Evolutionary conservation across 2,113 vertebrate genomes (phyloP).

Genomic region (Solea senegalensis): DNA sequence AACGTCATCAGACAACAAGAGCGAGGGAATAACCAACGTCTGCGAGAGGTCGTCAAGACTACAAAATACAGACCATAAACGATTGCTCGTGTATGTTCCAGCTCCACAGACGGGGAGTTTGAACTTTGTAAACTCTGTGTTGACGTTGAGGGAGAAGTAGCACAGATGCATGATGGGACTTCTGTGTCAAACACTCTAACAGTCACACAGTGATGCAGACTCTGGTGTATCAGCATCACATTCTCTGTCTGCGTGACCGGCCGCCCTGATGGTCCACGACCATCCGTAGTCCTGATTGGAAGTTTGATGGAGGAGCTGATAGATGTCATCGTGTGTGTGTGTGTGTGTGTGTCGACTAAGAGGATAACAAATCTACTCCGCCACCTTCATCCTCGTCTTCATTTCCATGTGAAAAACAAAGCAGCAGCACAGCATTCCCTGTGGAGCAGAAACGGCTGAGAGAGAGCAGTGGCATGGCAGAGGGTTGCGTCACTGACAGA

Average conservation of each 20-base stretch:
- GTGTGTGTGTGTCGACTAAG: too few relatives aligned
- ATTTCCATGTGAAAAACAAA: too few relatives aligned
- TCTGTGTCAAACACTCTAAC: background rate
- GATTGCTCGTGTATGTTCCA: background rate
- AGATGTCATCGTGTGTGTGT: too few relatives aligned
- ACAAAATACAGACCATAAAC: too few relatives aligned
- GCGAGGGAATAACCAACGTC: too few relatives aligned
- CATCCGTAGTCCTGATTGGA: too few relatives aligned
- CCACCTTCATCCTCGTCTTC: too few relatives aligned
- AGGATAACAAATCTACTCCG: too few relatives aligned
- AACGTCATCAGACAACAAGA: too few relatives aligned
- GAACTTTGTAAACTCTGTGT: background rate
- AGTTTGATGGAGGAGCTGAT: too few relatives aligned
- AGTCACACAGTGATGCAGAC: background rate
- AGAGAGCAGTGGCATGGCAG: background rate
- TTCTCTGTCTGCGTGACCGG: background rate
- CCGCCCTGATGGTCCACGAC: too few relatives aligned
- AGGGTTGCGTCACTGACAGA: conserved; percentile 66
- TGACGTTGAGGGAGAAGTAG: background rate
- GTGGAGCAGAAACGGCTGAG: background rate
- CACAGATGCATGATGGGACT: background rate
- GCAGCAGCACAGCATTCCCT: background rate
- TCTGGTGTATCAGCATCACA: background rate
- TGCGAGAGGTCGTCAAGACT: too few relatives aligned
- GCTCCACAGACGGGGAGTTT: background rate